Conservation (phyloP, 2,888 invertebrate species). For the Caenorhabditis zanzibari region DNA sequence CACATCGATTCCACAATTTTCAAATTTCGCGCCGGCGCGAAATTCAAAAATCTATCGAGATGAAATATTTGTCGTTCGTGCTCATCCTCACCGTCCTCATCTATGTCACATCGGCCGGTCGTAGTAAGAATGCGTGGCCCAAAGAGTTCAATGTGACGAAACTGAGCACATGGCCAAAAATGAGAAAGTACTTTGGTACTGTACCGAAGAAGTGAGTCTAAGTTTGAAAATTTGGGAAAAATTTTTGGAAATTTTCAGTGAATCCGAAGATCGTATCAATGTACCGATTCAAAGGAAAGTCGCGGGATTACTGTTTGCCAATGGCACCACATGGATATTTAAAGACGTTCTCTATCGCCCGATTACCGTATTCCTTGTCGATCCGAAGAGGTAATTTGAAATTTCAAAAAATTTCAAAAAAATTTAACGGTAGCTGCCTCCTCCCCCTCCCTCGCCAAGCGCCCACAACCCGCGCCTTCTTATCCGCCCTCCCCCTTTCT, state of each 20-base stretch:
- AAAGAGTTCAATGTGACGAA: background rate
- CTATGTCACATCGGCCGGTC: background rate
- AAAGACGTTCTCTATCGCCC: background rate
- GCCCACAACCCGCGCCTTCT: background rate
- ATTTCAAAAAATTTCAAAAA: background rate
- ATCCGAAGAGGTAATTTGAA: constrained; percentile 3
- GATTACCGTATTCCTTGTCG: background rate
- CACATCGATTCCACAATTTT: too few species aligned
- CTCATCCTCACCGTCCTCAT: constrained; percentile 1
- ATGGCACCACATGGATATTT: background rate
- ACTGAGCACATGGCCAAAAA: background rate
- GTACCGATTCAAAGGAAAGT: background rate
- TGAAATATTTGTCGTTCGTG: constrained; percentile 11
- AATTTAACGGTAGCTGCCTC: background rate
- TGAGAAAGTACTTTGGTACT: background rate
- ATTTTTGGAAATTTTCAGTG: background rate
- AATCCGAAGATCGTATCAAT: background rate
- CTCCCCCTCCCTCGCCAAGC: background rate
- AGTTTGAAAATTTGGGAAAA: background rate
- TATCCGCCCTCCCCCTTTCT: background rate
- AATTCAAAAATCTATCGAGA: too few species aligned
- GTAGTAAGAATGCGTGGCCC: background rate
- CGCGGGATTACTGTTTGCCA: background rate
- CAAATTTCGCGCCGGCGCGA: too few species aligned
- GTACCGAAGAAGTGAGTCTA: background rate